Evolutionary conservation across 2,888 invertebrate species (phyloP).

Genomic region (Prosopocoilus inquinatus): DNA sequence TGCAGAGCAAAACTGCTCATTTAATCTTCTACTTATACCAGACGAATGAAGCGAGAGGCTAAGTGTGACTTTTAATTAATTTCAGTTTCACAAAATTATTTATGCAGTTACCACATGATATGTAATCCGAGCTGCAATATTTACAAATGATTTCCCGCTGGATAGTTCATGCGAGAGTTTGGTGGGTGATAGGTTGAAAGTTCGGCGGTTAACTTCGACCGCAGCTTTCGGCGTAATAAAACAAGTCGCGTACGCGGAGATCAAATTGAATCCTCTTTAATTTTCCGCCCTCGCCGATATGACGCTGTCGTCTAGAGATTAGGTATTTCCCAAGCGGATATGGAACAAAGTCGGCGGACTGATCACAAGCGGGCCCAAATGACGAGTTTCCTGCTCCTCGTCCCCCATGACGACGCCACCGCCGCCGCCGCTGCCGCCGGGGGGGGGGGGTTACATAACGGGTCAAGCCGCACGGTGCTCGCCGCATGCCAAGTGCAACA

Average conservation of each 20-base stretch:
- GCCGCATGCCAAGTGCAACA: constrained; percentile 18
- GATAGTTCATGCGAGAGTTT: too few species aligned
- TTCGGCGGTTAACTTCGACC: too few species aligned
- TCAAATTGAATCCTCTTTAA: constrained; percentile 16
- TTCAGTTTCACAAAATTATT: too few species aligned
- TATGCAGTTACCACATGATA: too few species aligned
- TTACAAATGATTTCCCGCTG: too few species aligned
- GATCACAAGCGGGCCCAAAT: constrained; percentile 28
- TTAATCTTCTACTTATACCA: too few species aligned
- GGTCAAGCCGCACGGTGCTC: constrained; percentile 21
- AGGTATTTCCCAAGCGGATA: constrained; percentile 27
- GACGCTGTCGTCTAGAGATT: constrained; percentile 23
- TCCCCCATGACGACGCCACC: constrained; percentile 25
- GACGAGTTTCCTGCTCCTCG: constrained; percentile 25
- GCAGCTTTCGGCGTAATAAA: not conserved
- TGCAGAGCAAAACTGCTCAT: too few species aligned
- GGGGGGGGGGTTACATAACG: constrained; percentile 30
- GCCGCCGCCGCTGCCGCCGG: too few species aligned
- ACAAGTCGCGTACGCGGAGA: not conserved
- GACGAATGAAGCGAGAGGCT: too few species aligned
- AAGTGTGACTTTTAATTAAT: too few species aligned
- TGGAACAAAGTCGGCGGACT: constrained; percentile 23
- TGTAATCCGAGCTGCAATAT: too few species aligned
- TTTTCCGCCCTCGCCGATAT: constrained; percentile 20
- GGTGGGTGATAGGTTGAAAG: too few species aligned